Base-by-base conservation (phyloP, 2,888 invertebrate species). In the Acronicta aceris region DNA sequence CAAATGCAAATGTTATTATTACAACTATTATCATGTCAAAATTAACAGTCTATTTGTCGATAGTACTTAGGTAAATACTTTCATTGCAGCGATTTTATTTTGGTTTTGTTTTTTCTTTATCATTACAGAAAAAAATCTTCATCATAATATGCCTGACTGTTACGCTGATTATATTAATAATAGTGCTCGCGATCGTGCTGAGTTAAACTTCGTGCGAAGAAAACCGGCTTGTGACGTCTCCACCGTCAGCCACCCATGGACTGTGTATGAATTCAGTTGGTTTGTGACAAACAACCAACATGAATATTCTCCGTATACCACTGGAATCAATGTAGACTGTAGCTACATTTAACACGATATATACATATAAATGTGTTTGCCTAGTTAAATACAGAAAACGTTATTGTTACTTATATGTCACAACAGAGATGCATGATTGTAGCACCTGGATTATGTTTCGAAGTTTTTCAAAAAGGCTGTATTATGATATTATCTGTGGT, bases 41-140 rank as follows among this genome's bases (percentile, higher is more conserved):
- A 7, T 33, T 10, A 33, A 33, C 12, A 12, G 36, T 27, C 27
- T 30, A 41, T n/a, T 66, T 53, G 67, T 63, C 73, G 70, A 60
- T 64, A 67, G 17, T 68, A 42, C 68, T 68, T 52, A 0, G 16
- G 65, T 51, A 1, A 25, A 47, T 45, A 47, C 65, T 67, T 63
- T 63, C 47, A 78, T 66, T 66, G 70, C 79, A 79, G 75, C 62
- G 51, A 82, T 89, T 93, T 93, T 92, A 91, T 92, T 95, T 94
- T 87, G 80, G 91, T 92, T 92, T 93, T 87, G 83, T 90, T 94
- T 95, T 86, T 91, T 92, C 88, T 95, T 95, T 96, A 89, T 95
- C 93, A 95, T 97, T 96, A 90, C 97, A 97, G 97, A 97, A 97
- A 97, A 96, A 97, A 96, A 97, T 97, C 96, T 96, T 97, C 96